Percentiles rank a stretch among this genome's conserved stretches.
Evolutionary conservation across 2,113 vertebrate genomes (phyloP).

Genomic region (Tragulus kanchil): DNA sequence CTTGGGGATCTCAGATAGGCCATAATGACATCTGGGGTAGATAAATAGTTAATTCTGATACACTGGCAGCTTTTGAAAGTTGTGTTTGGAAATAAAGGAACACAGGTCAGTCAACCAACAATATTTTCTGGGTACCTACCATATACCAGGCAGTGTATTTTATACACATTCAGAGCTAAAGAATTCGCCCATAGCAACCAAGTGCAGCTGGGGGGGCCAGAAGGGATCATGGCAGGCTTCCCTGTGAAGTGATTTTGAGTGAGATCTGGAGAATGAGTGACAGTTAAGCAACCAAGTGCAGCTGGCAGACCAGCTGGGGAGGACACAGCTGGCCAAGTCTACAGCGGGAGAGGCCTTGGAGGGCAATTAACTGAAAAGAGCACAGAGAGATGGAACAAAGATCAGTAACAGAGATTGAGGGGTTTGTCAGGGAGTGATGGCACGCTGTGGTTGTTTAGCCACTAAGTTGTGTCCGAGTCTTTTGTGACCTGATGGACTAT

Average conservation of each 20-base stretch:
- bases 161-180: too few species aligned
- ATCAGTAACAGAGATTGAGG: neutral
- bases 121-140: neutral
- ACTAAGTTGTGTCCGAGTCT: neutral
- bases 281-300: neutral
- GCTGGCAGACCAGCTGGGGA: neutral
- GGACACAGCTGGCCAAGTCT: neutral
- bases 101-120: neutral
- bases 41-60: neutral
- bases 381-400: neutral
- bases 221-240: neutral
- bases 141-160: neutral
- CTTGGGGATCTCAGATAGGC: neutral
- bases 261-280: neutral
- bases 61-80: neutral
- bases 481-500: neutral
- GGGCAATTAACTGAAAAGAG: neutral
- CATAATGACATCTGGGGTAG: neutral
- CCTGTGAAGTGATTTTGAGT: neutral
- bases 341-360: neutral
- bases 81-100: conserved; percentile 30
- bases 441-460: neutral
- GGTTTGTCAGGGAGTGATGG: neutral
- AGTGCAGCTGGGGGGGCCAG: too few species aligned
- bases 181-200: too few species aligned